Conservation (phyloP, 2,888 invertebrate genomes). For the Aethes cnicana region DNA sequence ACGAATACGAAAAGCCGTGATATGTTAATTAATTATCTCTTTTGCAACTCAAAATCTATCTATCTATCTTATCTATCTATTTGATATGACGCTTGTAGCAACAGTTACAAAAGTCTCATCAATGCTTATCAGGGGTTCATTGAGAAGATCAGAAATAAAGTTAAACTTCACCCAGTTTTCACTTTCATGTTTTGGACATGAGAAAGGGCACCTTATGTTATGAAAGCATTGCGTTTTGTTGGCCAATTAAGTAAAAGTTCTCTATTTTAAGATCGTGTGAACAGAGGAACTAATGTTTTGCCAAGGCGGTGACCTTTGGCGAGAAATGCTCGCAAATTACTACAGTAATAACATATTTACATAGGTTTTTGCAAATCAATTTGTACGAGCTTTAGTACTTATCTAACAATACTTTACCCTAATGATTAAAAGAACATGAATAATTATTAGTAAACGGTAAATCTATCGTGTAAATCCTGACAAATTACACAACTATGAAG, state of each 20-base stretch:
- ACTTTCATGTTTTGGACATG: conserved; percentile 62
- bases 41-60: not conserved
- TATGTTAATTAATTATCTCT: no score
- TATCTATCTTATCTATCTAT: not conserved
- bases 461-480: no score
- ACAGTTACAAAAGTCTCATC: conserved; percentile 7
- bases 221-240: conserved; percentile 68
- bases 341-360: conserved; percentile 14
- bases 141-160: conserved; percentile 21
- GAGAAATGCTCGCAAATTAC: conserved; percentile 3
- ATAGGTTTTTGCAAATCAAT: conserved; percentile 1
- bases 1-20: no score
- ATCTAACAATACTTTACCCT: no score
- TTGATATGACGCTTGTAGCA: not conserved
- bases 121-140: not conserved
- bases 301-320: conserved; percentile 39
- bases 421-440: no score
- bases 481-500: not conserved
- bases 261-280: conserved; percentile 61
- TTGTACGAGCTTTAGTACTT: no score
- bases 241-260: conserved; percentile 74
- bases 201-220: conserved; percentile 59
- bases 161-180: conserved; percentile 56
- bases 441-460: no score
- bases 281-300: conserved; percentile 42